Evolutionary conservation across 2,113 vertebrate genomes (phyloP).

Genomic region (Sebastes fasciatus): DNA sequence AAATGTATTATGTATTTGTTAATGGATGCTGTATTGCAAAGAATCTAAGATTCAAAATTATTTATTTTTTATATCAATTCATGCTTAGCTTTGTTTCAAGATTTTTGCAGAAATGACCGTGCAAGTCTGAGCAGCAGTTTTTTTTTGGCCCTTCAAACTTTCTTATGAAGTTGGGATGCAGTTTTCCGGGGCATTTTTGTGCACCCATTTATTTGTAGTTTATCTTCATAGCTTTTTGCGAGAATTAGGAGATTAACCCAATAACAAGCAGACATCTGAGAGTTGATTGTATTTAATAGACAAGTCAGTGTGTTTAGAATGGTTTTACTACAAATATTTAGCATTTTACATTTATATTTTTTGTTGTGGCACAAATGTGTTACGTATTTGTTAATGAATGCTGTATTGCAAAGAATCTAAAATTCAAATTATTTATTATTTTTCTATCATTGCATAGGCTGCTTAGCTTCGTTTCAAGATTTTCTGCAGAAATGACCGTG

Average conservation of each 20-base stretch:
- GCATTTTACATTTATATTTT: background rate
- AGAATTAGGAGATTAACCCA: conserved; percentile 83
- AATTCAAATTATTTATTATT: background rate
- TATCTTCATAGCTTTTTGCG: conserved; percentile 76
- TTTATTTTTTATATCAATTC: too few species aligned
- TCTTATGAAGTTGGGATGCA: conserved; percentile 69
- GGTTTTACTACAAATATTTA: background rate
- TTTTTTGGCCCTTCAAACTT: conserved; percentile 78
- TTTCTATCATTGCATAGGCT: background rate
- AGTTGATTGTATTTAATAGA: conserved; percentile 40
- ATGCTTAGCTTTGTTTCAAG: conserved; percentile 19
- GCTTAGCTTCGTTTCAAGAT: conserved; percentile 27
- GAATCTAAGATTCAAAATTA: background rate
- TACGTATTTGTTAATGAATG: background rate
- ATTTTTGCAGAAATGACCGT: conserved; percentile 51
- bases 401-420: background rate
- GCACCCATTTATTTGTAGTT: conserved; percentile 69
- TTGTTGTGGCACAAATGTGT: background rate
- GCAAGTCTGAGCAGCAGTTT: conserved; percentile 46
- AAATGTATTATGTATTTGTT: background rate
- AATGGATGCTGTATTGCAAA: background rate
- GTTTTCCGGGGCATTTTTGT: conserved; percentile 62
- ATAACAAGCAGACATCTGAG: conserved; percentile 80
- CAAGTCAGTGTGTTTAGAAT: background rate
- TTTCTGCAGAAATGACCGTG: conserved; percentile 48